Evolutionary conservation across 2,113 vertebrate species (phyloP), one percentile per base, ranked within the genome.

Genomic region (Pollachius pollachius): DNA sequence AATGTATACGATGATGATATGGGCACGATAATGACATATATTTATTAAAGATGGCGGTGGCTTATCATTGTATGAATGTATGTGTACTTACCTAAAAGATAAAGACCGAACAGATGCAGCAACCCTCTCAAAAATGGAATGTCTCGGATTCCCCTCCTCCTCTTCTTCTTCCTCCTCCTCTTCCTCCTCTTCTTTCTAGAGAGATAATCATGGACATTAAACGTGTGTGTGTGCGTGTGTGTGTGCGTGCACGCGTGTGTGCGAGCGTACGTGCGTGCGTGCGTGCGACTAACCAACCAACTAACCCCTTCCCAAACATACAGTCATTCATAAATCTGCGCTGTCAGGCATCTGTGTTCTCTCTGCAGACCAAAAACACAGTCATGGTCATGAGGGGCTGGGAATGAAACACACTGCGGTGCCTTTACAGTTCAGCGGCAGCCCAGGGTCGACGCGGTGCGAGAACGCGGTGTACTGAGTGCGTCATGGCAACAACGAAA

Each of bases 51-150:
- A 34, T 34, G 30, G 3, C 6, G 6, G 30, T 34, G 30, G 30
- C 30, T 34, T 4, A 34, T 7, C 30, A 4, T 34, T 34, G 30
- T 34, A 34, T 34, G 30, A 5, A 34, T 34, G 6, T 41, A 19
- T 17, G 41, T 67, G 21, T 30, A 69, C 85, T 84, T 70, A 93
- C 90, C 90, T 92, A 65, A 91, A 92, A 18, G 89, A 92, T 57
- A 89, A 63, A 18, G 91, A 89, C 68, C 92, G 82, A 63, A 91
- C 88, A 12, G 92, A 92, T 25, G 89, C 82, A 21, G 91, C 77
- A 3, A 91, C 89, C 70, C 89, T 81, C 48, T 88, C 85, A 16
- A 92, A 76, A 63, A 91, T 78, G 15, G 91, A 91, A 68, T 83
- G 71, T 57, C 87, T 85, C 0, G 30, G 80, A 72, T 75, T 83